Evolutionary conservation across 2,797 vertebrate species (phyloP).

Genomic region (Serranus cabrilla): DNA sequence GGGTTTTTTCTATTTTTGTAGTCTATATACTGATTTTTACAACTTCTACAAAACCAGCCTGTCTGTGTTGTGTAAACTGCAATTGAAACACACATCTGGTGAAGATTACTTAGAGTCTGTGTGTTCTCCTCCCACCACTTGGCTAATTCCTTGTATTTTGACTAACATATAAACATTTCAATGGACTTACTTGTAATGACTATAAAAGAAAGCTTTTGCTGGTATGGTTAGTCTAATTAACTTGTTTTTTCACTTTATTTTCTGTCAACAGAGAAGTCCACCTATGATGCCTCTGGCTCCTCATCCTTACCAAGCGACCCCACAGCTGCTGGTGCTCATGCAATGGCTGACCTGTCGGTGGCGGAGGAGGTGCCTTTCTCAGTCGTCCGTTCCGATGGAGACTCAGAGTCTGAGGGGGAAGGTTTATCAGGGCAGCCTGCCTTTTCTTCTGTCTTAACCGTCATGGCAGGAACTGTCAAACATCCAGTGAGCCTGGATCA

Average conservation of each 20-base stretch:
- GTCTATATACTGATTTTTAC: too few species aligned
- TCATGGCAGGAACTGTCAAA: constrained; percentile 81
- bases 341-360: constrained; percentile 86
- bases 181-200: not conserved
- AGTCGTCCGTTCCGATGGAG: constrained; percentile 72
- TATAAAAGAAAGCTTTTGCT: not conserved
- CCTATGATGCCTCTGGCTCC: constrained; percentile 84
- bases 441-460: constrained; percentile 84
- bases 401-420: constrained; percentile 68
- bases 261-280: constrained; percentile 79
- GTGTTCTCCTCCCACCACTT: not conserved
- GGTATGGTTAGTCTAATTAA: constrained; percentile 5
- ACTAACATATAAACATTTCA: not conserved
- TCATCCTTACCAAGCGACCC: constrained; percentile 82
- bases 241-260: constrained; percentile 27
- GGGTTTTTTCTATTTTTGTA: not conserved
- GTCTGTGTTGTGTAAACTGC: not conserved
- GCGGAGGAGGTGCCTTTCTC: constrained; percentile 85
- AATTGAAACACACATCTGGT: not conserved
- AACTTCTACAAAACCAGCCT: not conserved
- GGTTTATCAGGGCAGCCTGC: constrained; percentile 78
- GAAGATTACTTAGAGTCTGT: not conserved
- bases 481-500: constrained; percentile 82
- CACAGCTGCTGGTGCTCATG: constrained; percentile 76
- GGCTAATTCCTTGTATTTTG: not conserved